phyloP scores from a whole-genome alignment of 2,797 vertebrate species.

The Sebastes vulpes region DNA sequence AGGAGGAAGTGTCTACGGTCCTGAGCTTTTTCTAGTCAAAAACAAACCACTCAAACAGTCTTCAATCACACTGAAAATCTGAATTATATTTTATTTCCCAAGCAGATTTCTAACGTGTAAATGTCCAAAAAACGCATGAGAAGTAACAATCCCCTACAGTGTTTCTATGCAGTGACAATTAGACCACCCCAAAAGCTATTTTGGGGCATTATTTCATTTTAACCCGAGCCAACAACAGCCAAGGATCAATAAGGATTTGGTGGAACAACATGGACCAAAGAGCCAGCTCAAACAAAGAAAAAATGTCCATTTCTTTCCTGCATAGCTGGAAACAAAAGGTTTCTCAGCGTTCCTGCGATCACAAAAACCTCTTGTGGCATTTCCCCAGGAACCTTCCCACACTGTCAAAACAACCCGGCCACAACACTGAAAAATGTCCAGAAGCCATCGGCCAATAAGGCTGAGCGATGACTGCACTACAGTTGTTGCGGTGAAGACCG shows the following conservation, averaged over 20 bases:
- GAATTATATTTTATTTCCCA: not conserved
- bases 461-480: conserved; percentile 10
- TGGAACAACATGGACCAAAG: conserved; percentile 34
- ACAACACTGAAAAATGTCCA: conserved; percentile 36
- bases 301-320: conserved; percentile 16
- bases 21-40: conserved; percentile 11
- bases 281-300: conserved; percentile 47
- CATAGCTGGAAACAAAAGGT: conserved; percentile 65
- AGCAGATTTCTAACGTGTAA: not conserved
- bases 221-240: conserved; percentile 11
- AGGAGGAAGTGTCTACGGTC: not conserved
- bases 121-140: not conserved
- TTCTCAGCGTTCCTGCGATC: conserved; percentile 31
- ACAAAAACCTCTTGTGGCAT: conserved; percentile 53
- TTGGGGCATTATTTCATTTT: conserved; percentile 20
- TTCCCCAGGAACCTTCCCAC: conserved; percentile 74
- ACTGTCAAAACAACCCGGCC: conserved; percentile 61
- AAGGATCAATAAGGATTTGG: conserved; percentile 51
- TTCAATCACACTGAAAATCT: not conserved
- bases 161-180: not conserved
- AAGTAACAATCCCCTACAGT: not conserved
- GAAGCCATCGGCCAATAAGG: conserved; percentile 4
- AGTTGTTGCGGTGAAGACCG: not conserved
- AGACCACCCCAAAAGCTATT: conserved; percentile 26
- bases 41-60: not conserved